These are phyloP conservation scores for Drosophila novamexicana DNA, from an alignment of 1,140 invertebrate genomes.

Conservation along the genomic window DNA sequence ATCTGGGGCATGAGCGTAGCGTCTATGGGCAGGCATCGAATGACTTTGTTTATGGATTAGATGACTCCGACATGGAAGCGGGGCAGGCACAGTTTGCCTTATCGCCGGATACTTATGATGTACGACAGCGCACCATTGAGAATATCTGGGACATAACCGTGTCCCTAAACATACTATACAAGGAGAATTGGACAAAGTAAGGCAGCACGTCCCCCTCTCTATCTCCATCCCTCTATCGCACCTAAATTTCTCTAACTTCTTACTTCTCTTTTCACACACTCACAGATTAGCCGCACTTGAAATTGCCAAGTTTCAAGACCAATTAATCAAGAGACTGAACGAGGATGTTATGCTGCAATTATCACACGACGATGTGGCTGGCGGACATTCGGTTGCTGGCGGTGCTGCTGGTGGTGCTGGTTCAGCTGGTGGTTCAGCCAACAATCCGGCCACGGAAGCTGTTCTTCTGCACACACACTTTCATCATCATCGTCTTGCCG, in stretches of 20 bases:
- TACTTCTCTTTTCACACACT: constrained; percentile 3
- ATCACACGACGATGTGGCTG: constrained; percentile 80
- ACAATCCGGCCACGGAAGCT: constrained; percentile 85
- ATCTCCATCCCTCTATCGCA: not conserved
- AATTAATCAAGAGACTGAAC: constrained; percentile 91
- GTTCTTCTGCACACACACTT: constrained; percentile 76
- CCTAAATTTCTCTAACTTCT: not conserved
- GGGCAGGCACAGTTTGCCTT: constrained; percentile 82
- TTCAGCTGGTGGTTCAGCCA: constrained; percentile 24
- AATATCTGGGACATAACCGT: constrained; percentile 98
- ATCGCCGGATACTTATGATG: constrained; percentile 86
- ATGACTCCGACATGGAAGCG: constrained; percentile 64
- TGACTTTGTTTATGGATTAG: constrained; percentile 76
- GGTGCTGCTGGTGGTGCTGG: constrained; percentile 16
- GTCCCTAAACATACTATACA: constrained; percentile 96
- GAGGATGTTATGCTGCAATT: constrained; percentile 88
- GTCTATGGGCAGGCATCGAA: constrained; percentile 53
- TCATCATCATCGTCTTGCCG: constrained; percentile 86
- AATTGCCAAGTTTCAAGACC: constrained; percentile 94
- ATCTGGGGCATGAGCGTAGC: constrained; percentile 39
- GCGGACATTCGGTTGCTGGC: constrained; percentile 84
- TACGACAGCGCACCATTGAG: constrained; percentile 91
- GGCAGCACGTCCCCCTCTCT: constrained; percentile 19
- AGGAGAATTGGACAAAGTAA: constrained; percentile 95
- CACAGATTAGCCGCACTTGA: constrained; percentile 90